These are phyloP conservation scores for Teleopsis dalmanni DNA, from an alignment of 1,140 invertebrate species.

Conservation along the genomic window DNA sequence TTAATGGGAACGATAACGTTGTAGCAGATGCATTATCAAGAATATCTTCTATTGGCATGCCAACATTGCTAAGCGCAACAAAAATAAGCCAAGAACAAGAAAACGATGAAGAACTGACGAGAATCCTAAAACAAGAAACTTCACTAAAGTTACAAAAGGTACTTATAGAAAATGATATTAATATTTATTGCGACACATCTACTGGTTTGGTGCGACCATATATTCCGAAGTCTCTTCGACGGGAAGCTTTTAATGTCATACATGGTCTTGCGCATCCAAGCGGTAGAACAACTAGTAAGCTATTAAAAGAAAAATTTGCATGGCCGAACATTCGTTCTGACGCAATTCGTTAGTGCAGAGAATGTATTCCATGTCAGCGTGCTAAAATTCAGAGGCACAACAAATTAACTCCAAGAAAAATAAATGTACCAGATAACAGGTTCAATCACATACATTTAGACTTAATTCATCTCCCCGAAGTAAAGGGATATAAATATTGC, in stretches of 20 bases:
- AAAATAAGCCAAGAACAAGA: background rate
- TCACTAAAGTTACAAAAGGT: background rate
- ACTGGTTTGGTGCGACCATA: background rate
- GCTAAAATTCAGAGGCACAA: too few relatives aligned
- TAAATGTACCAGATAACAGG: too few relatives aligned
- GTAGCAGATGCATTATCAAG: conserved; percentile 32
- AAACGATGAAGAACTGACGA: background rate
- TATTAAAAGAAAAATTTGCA: background rate
- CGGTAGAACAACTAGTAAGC: background rate
- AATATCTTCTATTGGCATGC: conserved; percentile 9
- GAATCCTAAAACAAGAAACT: background rate
- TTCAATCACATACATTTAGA: too few relatives aligned
- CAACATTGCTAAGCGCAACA: background rate
- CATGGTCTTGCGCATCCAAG: background rate
- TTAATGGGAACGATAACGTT: conserved; percentile 30
- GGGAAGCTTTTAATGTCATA: background rate
- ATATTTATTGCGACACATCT: background rate
- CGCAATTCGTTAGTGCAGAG: too few relatives aligned
- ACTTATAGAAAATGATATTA: background rate
- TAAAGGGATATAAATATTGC: too few relatives aligned
- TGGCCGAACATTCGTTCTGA: too few relatives aligned
- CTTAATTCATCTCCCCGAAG: too few relatives aligned
- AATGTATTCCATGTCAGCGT: too few relatives aligned
- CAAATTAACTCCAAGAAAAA: too few relatives aligned
- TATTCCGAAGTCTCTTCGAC: background rate